A percentile compares a stretch with the other conserved stretches of the same genome.
Evolutionary conservation across 2,888 invertebrate species (phyloP).

Genomic region (Caenorhabditis wallacei): DNA sequence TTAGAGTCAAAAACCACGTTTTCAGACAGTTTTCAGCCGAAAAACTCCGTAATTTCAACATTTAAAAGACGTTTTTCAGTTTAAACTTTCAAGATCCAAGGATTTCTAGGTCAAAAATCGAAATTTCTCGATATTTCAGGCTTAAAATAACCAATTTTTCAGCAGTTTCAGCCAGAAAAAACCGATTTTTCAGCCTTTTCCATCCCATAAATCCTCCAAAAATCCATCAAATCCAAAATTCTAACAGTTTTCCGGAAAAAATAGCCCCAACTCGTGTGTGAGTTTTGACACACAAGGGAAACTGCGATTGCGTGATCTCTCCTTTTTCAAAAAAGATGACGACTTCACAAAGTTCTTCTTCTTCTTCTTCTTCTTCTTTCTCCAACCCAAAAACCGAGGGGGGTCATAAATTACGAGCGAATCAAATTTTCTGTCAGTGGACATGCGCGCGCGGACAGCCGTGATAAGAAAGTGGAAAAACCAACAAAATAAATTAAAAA

Average conservation of each 20-base stretch:
- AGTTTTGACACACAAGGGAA: constrained; percentile 20
- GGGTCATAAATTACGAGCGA: constrained; percentile 45
- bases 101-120: too few species aligned
- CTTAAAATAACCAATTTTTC: constrained; percentile 1
- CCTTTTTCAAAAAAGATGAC: neutral
- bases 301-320: constrained; percentile 6
- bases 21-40: too few species aligned
- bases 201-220: too few species aligned
- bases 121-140: neutral
- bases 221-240: too few species aligned
- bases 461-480: constrained; percentile 28
- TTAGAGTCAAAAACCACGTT: neutral
- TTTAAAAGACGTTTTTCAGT: too few species aligned
- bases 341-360: constrained; percentile 9
- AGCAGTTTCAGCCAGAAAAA: neutral
- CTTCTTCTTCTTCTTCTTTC: neutral
- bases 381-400: neutral
- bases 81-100: constrained; percentile 9
- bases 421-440: constrained; percentile 19
- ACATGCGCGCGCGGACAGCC: neutral
- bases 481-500: constrained; percentile 53
- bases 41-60: too few species aligned
- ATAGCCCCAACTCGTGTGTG: too few species aligned
- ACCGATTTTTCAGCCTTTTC: neutral
- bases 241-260: too few species aligned